A percentile compares a stretch with the other conserved stretches of the same genome.
These are phyloP conservation scores for Characodon lateralis DNA, from an alignment of 2,797 vertebrate species.

Conservation along the genomic window DNA sequence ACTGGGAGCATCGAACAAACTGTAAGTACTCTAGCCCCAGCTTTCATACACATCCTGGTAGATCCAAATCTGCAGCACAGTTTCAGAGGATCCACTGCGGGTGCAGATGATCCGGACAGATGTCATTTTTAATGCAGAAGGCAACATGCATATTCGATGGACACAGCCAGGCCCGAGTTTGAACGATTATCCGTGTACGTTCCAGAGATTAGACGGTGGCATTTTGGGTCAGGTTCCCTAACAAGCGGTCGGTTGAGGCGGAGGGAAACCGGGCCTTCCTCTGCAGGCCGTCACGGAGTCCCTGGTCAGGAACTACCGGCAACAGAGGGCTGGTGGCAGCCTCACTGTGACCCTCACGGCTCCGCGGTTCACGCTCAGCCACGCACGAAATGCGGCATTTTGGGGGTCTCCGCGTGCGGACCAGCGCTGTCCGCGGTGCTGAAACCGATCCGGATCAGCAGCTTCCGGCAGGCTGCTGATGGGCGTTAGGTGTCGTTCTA, in stretches of 20 bases:
- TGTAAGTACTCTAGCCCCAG: conserved; percentile 72
- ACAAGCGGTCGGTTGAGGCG: neutral
- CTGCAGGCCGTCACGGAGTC: conserved; percentile 65
- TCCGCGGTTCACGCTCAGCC: conserved; percentile 52
- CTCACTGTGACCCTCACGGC: conserved; percentile 62
- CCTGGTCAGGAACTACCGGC: conserved; percentile 60
- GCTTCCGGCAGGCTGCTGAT: neutral
- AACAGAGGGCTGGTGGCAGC: conserved; percentile 43
- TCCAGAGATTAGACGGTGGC: conserved; percentile 7
- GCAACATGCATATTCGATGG: conserved; percentile 16
- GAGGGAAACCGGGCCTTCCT: conserved; percentile 54
- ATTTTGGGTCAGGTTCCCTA: neutral
- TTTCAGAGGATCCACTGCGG: conserved; percentile 38
- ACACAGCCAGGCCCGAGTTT: conserved; percentile 23
- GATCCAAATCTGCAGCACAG: conserved; percentile 1
- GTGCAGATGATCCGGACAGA: conserved; percentile 9
- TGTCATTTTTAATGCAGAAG: conserved; percentile 30
- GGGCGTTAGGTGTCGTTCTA: neutral
- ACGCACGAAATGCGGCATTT: conserved; percentile 46
- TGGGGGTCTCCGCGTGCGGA: neutral
- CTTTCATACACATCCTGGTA: neutral
- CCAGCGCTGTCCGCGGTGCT: conserved; percentile 18
- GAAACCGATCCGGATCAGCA: conserved; percentile 21
- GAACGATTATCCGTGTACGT: neutral
- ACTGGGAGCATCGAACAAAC: conserved; percentile 63